phyloP scores from a whole-genome alignment of 2,888 invertebrate species.

The Caenorhabditis sp. region DNA sequence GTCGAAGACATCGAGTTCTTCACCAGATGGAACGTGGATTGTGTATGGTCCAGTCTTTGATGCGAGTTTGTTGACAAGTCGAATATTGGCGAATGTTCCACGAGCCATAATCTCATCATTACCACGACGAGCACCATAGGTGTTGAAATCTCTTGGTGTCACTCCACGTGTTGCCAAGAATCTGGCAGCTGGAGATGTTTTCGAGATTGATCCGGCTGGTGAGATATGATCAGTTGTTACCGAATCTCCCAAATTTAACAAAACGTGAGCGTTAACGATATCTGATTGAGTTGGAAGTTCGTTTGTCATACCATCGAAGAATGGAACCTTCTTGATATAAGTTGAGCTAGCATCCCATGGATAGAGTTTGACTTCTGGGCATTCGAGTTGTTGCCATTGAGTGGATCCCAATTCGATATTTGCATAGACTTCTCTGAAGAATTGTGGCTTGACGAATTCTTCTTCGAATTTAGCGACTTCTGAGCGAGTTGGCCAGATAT shows the following conservation, averaged over 20 bases:
- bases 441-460: slow-evolving; percentile 88
- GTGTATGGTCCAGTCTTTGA: slow-evolving; percentile 84
- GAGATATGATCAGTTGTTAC: slow-evolving; percentile 99
- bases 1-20: slow-evolving; percentile 88
- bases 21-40: slow-evolving; percentile 84
- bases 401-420: slow-evolving; percentile 79
- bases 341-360: slow-evolving; percentile 90
- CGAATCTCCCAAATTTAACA: slow-evolving; percentile 90
- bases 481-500: slow-evolving; percentile 91
- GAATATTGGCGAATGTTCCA: slow-evolving; percentile 97
- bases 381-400: slow-evolving; percentile 84
- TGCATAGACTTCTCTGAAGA: slow-evolving; percentile 80
- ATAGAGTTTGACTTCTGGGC: slow-evolving; percentile 83
- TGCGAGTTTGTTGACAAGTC: slow-evolving; percentile 87
- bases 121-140: slow-evolving; percentile 94
- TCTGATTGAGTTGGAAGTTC: slow-evolving; percentile 73
- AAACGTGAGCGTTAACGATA: slow-evolving; percentile 81
- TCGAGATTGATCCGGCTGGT: slow-evolving; percentile 93
- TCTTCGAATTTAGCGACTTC: slow-evolving; percentile 86
- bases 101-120: slow-evolving; percentile 97
- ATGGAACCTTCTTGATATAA: slow-evolving; percentile 94
- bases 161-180: slow-evolving; percentile 75
- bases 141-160: slow-evolving; percentile 93
- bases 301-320: slow-evolving; percentile 83
- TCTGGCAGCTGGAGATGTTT: slow-evolving; percentile 90